These are phyloP conservation scores for Lepidostoma basale DNA, from an alignment of 1,140 invertebrate genomes.

Conservation along the genomic window DNA sequence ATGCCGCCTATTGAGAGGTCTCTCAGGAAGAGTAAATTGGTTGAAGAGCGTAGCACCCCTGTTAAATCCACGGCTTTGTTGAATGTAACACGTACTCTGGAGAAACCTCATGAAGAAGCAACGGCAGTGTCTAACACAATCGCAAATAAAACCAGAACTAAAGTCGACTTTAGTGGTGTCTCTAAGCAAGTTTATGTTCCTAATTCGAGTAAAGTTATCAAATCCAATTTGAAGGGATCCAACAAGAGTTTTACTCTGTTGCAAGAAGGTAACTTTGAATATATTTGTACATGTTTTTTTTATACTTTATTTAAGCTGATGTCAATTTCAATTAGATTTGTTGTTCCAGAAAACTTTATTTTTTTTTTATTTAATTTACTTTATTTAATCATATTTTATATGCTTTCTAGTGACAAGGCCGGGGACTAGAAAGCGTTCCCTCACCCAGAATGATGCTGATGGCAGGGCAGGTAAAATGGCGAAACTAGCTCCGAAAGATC, in stretches of 20 bases:
- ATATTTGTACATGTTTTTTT: not conserved
- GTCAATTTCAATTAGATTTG: no score
- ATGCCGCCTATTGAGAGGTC: constrained; percentile 19
- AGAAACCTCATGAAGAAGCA: constrained; percentile 47
- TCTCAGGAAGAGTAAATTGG: not conserved
- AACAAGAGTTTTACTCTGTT: constrained; percentile 57
- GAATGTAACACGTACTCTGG: constrained; percentile 55
- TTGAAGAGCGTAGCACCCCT: constrained; percentile 40
- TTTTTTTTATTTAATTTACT: not conserved
- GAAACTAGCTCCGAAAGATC: constrained; percentile 3
- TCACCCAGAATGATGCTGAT: constrained; percentile 51
- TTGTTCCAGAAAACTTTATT: not conserved
- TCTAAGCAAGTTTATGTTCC: constrained; percentile 46
- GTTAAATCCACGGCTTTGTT: constrained; percentile 45
- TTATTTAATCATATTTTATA: not conserved
- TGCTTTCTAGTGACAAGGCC: constrained; percentile 1
- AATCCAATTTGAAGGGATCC: constrained; percentile 57
- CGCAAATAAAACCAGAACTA: not conserved
- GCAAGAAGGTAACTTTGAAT: constrained; percentile 48
- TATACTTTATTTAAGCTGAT: not conserved
- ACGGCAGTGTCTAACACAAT: not conserved
- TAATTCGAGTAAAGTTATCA: constrained; percentile 53
- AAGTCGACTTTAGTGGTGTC: constrained; percentile 58
- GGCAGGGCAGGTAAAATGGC: constrained; percentile 47
- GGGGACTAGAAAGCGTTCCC: constrained; percentile 51